These are phyloP conservation scores for Ophioninae sp. DNA, from an alignment of 2,888 invertebrate genomes.

Conservation along the genomic window DNA sequence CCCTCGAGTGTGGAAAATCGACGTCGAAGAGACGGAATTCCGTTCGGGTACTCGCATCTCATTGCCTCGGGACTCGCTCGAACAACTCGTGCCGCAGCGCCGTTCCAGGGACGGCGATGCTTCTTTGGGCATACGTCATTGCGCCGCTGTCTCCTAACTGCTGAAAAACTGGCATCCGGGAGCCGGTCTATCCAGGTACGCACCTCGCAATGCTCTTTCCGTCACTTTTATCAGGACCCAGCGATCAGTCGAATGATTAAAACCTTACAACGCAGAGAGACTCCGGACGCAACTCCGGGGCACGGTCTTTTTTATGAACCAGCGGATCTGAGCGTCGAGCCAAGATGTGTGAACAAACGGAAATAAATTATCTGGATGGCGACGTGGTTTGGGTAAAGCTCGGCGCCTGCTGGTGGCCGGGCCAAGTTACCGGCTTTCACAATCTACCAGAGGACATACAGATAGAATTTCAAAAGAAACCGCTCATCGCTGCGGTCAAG, in stretches of 20 bases:
- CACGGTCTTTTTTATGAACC: slow-evolving; percentile 41
- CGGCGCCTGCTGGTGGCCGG: slow-evolving; percentile 93
- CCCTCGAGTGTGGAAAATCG: slow-evolving; percentile 1
- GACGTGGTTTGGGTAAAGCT: slow-evolving; percentile 94
- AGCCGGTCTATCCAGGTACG: not conserved
- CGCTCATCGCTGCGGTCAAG: slow-evolving; percentile 91
- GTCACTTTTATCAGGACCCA: not conserved
- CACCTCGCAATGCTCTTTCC: not conserved
- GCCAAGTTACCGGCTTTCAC: slow-evolving; percentile 86
- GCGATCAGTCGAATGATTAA: not conserved
- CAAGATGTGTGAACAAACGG: slow-evolving; percentile 87
- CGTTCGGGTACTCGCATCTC: slow-evolving; percentile 7
- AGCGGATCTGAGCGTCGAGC: slow-evolving; percentile 54
- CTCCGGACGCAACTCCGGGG: slow-evolving; percentile 38
- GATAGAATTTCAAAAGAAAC: slow-evolving; percentile 84
- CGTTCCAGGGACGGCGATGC: not conserved
- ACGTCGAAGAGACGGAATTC: not conserved
- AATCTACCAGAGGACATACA: slow-evolving; percentile 87
- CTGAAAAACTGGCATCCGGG: slow-evolving; percentile 3
- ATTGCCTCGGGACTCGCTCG: slow-evolving; percentile 35
- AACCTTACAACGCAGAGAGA: not conserved
- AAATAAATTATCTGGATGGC: slow-evolving; percentile 86
- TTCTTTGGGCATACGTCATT: not conserved
- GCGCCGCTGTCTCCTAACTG: not conserved
- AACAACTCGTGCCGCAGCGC: not conserved